Evolutionary conservation across 2,888 invertebrate species (phyloP), one percentile per base, ranked within the genome.

Genomic region (Sinodicranocentrus sp.): DNA sequence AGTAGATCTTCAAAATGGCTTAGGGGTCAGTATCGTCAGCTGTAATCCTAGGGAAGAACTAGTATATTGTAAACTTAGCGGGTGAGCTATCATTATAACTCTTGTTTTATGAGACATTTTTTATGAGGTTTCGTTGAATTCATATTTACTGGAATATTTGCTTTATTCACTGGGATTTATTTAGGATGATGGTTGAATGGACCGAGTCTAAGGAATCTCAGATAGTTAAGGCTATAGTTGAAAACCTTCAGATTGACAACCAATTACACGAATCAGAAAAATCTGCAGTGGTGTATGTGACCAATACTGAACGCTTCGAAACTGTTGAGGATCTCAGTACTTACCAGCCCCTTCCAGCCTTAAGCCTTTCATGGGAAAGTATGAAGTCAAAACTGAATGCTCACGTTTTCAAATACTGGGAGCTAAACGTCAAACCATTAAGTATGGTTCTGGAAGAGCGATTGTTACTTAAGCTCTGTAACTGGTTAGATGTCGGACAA

Each of bases 391-490:
- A 84, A 26, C 76, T 88, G 44, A 87, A 88, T 72, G 88, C 88
- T 54, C 86, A 88, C 57, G 86, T 88, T 0, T 88, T 87, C 76
- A 88, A 87, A 78, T 72, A 79, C 15, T 87, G 85, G 82, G 86
- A 86, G 19, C 61, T 87, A 23, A 65, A 79, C 13, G 67, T 88
- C 1, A 85, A 87, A 76, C 88, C 88, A 75, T 92, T 98, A 82
- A 95, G 95, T 48, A 92, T 98, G 10, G 94, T 96, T 82, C 92
- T 99, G 13, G 99, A 99, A 90, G 99, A 99, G 91, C 93, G 93
- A 79, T 91, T 97, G 33, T 92, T 97, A 33, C 92, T 95, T 88
- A 95, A 96, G 90, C 90, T 96, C 71, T 90, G 93, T 48, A 91
- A 92, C 82, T 91, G 91, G 89, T 88, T 89, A 79, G 92, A 92